Base-by-base conservation (phyloP, 2,113 vertebrate genomes). In the Eclectus roratus region DNA sequence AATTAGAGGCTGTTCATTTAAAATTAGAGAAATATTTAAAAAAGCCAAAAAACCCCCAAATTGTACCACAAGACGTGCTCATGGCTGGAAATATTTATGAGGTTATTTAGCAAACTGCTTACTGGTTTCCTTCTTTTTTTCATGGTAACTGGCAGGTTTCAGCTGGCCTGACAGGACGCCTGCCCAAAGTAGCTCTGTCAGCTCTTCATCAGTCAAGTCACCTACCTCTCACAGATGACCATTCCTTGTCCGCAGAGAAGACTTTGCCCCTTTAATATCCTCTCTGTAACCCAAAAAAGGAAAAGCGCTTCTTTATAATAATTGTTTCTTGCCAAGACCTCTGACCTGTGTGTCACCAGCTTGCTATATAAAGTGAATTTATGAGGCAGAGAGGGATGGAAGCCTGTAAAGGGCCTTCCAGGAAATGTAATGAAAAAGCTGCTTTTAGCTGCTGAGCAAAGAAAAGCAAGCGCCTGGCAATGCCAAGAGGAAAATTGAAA, bases 1-100 rank as follows among this genome's bases (percentile, higher is more conserved):
- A 97, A 98, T 98, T 97, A 98, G 96, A 96, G 95, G 88, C 93
- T 96, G 91, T 94, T 97, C 97, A 94, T 97, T 96, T 96, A 97
- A 96, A 97, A 97, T 94, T 92, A 97, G 91, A 95, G 93, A 83
- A 88, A 96, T 89, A 96, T 96, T 96, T 92, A 97, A 95, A 96
- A 96, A 60, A 44, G 39, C 80, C 82, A 82, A 91, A 86, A 46
- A 33, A 52, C 17, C 47, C 28, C 70, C 58, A 96, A 96, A 97
- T 88, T 94, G 96, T 91, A 95, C 85, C 93, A 94, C 80, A 69
- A 89, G 93, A 95, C 18, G 10, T 49, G 91, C 85, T 89, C 82
- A 64, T 0, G 80, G 86, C 87, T 96, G 72, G 91, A 94, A 97
- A 96, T 93, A 95, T 95, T 97, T 89, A 96, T 92, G 96, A 97